Conservation (phyloP, 64 coral and sea anemone species). For the Hydrozoanthus tunicans region DNA sequence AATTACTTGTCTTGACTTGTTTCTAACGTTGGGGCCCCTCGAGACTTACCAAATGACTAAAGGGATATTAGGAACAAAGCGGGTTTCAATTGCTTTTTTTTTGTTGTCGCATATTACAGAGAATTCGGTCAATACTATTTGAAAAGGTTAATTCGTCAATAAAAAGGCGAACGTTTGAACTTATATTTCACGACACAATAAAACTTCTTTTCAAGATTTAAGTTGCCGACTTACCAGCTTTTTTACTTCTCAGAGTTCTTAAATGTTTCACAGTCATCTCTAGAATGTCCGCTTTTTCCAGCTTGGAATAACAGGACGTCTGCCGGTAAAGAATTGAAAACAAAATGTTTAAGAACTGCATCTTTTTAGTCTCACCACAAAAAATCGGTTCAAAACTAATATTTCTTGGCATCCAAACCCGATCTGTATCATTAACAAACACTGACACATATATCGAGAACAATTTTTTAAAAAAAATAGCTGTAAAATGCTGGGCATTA, state of each 20-base stretch:
- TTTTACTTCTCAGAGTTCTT: slow-evolving; percentile 69
- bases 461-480: not conserved
- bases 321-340: slow-evolving; percentile 36
- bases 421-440: not conserved
- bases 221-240: slow-evolving; percentile 31
- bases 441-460: slow-evolving; percentile 9
- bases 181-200: too few relatives aligned
- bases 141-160: not conserved
- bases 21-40: not conserved
- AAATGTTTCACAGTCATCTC: slow-evolving; percentile 89
- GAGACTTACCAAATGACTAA: not conserved
- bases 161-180: not conserved
- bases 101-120: not conserved
- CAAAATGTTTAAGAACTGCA: not conserved
- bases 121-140: not conserved
- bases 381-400: not conserved
- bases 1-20: slow-evolving; percentile 33
- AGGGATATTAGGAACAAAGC: not conserved
- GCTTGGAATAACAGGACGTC: slow-evolving; percentile 87
- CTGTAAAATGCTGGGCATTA: too few relatives aligned
- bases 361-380: not conserved
- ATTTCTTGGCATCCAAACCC: not conserved
- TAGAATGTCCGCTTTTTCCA: slow-evolving; percentile 92
- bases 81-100: not conserved
- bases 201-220: not conserved